A percentile compares a stretch with the other conserved stretches of the same genome.
Conservation (phyloP, 2,113 vertebrate species). For the Corythoichthys intestinalis region DNA sequence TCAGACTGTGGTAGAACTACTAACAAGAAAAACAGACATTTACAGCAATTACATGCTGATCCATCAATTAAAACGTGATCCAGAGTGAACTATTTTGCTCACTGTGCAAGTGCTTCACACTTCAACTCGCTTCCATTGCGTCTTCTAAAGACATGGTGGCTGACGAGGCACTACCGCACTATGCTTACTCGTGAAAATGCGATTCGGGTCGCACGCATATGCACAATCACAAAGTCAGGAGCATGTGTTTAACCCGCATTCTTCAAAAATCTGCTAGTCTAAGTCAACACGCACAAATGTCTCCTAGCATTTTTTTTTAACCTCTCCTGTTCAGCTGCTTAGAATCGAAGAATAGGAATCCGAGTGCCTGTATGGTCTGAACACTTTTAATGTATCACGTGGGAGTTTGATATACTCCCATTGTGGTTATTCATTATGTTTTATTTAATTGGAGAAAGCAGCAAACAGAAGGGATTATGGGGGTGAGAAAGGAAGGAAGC, state of each 20-base stretch:
- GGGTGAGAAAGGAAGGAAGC: too few species aligned
- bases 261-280: too few species aligned
- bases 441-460: too few species aligned
- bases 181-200: background rate
- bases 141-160: background rate
- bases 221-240: constrained; percentile 1
- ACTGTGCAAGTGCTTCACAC: constrained; percentile 2
- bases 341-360: too few species aligned
- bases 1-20: background rate
- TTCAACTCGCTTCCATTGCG: background rate
- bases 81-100: background rate
- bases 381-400: too few species aligned
- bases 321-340: too few species aligned
- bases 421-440: too few species aligned
- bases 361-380: too few species aligned
- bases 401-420: too few species aligned
- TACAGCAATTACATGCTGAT: background rate
- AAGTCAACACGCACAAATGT: too few species aligned
- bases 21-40: constrained; percentile 1
- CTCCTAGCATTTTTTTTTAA: too few species aligned
- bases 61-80: constrained; percentile 6
- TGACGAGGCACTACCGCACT: background rate
- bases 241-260: background rate
- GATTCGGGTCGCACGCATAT: background rate
- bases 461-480: too few species aligned